Conservation (phyloP, 2,888 invertebrate species). For the Apotomis betuletana region DNA sequence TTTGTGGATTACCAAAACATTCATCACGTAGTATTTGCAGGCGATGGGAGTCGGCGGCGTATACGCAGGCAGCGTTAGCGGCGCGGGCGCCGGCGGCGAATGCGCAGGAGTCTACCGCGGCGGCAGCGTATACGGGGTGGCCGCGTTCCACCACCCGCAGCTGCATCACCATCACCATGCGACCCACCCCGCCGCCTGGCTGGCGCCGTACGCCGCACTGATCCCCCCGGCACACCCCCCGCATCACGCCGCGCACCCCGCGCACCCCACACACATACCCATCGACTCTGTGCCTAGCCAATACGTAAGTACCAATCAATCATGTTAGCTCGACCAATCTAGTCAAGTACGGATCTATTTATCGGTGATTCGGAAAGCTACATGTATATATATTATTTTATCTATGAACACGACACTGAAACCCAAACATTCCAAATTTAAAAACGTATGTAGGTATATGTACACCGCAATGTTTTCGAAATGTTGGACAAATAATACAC, state of each 20-base stretch:
- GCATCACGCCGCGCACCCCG: conserved; percentile 66
- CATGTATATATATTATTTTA: no score
- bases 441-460: not conserved
- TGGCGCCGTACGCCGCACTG: conserved; percentile 76
- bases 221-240: conserved; percentile 67
- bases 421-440: not conserved
- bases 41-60: conserved; percentile 79
- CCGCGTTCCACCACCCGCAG: conserved; percentile 76
- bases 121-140: conserved; percentile 75
- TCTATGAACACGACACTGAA: no score
- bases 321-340: no score
- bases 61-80: conserved; percentile 70
- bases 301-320: conserved; percentile 68
- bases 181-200: conserved; percentile 75
- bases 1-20: conserved; percentile 34
- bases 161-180: conserved; percentile 76
- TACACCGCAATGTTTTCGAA: not conserved
- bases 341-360: no score
- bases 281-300: conserved; percentile 80
- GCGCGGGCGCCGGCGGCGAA: conserved; percentile 67
- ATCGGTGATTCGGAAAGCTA: no score
- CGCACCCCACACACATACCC: conserved; percentile 75
- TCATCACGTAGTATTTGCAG: conserved; percentile 51
- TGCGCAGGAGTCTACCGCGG: conserved; percentile 77
- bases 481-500: not conserved